Evolutionary conservation across 1,140 invertebrate species (phyloP), one percentile per base, ranked within the genome.

Genomic region (Dinothrombium tinctorium): DNA sequence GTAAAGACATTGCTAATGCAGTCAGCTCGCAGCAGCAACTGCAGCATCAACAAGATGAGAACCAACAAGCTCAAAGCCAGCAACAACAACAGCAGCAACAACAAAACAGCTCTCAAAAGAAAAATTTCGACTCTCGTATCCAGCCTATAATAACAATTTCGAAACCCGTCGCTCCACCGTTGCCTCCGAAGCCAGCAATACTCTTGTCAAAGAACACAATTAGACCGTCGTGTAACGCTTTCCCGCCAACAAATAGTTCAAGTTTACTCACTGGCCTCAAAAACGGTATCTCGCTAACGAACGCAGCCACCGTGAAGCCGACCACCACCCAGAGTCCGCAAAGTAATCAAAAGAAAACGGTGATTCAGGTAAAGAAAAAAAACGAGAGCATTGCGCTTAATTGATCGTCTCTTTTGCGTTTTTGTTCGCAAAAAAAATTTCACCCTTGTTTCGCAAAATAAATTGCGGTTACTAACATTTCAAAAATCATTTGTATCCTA

Each of bases 301-400:
- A 54, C 50, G 24, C 42, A 42, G 37, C 29, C 14, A 19, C 25
- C 46, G 69, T 72, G 45, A 67, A 71, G 19, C 31, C 26, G 17
- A 43, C 51, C 76, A 77, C 44, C 20, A 51, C 41, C 45, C 47
- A 45, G 24, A 56, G 49, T 43, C 53, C 47, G 36, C 54, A 37
- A 25, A 33, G 8, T 22, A 41, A 31, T 31, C 39, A 41, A 26
- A 51, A 60, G 48, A 60, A 66, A 65, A 92, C 86, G 17, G 82
- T 96, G 21, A 92, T 96, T 54, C 89, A 96, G 64, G 39, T 41
- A 14, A 32, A 15, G n/a, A 28, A 28, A 28, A 7, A 28, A 9
- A 9, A 9, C 26, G n/a, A n/a, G n/a, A n/a, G n/a, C n/a, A n/a
- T n/a, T n/a, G n/a, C n/a, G n/a, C n/a, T n/a, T n/a, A n/a, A n/a